These are phyloP conservation scores for Bufo gargarizans DNA, from an alignment of 2,113 vertebrate genomes.

Conservation along the genomic window DNA sequence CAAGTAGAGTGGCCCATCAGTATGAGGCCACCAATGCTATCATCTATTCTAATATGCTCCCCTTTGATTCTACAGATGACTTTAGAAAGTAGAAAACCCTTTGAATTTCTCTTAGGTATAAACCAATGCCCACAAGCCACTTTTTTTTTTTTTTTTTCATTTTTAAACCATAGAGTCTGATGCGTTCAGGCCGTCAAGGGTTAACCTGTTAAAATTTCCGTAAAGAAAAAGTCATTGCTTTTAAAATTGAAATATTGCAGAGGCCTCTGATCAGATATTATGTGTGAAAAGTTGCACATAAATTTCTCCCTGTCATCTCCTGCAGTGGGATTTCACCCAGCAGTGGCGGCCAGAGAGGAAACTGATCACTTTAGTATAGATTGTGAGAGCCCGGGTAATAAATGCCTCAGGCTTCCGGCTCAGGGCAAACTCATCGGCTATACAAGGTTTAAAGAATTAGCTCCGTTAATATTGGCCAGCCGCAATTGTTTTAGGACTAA, in stretches of 20 bases:
- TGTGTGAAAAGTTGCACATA: constrained; percentile 88
- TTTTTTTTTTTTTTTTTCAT: neutral
- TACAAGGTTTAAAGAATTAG: constrained; percentile 85
- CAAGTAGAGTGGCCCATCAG: too few relatives aligned
- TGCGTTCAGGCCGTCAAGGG: neutral
- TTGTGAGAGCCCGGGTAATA: constrained; percentile 78
- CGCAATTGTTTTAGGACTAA: constrained; percentile 72
- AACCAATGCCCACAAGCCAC: neutral
- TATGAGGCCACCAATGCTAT: too few relatives aligned
- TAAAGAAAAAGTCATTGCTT: constrained; percentile 63
- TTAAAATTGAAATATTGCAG: constrained; percentile 88
- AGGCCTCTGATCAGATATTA: constrained; percentile 86
- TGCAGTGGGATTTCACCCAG: constrained; percentile 77
- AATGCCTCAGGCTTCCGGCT: constrained; percentile 79
- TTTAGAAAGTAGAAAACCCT: too few relatives aligned
- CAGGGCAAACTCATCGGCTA: constrained; percentile 83
- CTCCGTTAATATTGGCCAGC: constrained; percentile 77
- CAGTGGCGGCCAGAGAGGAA: constrained; percentile 77
- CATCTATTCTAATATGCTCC: neutral
- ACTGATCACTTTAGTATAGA: constrained; percentile 87
- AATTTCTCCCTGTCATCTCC: constrained; percentile 87
- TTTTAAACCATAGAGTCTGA: neutral
- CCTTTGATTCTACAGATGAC: too few relatives aligned
- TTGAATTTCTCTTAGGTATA: too few relatives aligned
- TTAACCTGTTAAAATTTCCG: constrained; percentile 36